Base-by-base conservation (phyloP, 2,888 invertebrate species). In the Seira musarum region DNA sequence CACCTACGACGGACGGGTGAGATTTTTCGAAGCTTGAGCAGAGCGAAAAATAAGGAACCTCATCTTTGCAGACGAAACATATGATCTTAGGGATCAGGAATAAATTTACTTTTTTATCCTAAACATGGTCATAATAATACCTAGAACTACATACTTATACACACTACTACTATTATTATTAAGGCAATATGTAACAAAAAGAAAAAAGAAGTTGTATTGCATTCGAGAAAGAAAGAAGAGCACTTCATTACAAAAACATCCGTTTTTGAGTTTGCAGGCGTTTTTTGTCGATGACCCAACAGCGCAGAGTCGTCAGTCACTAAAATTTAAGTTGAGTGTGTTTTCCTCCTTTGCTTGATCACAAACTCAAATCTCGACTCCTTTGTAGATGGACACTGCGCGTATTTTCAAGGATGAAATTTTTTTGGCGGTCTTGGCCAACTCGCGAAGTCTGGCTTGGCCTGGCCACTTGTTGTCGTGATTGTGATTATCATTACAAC, bases 81-180 rank as follows among this genome's bases (percentile, higher is more conserved):
- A 40, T 40, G 40, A 40, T 40, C 40, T 40, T 40, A 40, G 40
- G 40, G 40, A 40, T 40, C 5, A 40, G 13, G 40, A 5, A 40
- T 40, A 40, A 40, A 40, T 40, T 40, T 40, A 40, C 40, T 40
- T 40, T 40, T n/a, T 40, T 40, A 13, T 40, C 6, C 40, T 40
- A 40, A 40, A 80, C 69, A 80, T 80, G 80, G 80, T 60, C 74
- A 74, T 80, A 80, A 74, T 80, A 74, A 80, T 74, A 65, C 73
- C 74, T 69, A 74, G 73, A 80, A n/a, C n/a, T n/a, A n/a, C n/a
- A n/a, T n/a, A n/a, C n/a, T n/a, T n/a, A n/a, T n/a, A n/a, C n/a
- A n/a, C n/a, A n/a, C n/a, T n/a, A n/a, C n/a, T n/a, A n/a, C 73
- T 80, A 61, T 74, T 70, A 68, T 73, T 73, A 80, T 79, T 74